Evolutionary conservation across 2,797 vertebrate genomes (phyloP), one percentile per base, ranked within the genome.

Genomic region (Leptodactylus fallax): DNA sequence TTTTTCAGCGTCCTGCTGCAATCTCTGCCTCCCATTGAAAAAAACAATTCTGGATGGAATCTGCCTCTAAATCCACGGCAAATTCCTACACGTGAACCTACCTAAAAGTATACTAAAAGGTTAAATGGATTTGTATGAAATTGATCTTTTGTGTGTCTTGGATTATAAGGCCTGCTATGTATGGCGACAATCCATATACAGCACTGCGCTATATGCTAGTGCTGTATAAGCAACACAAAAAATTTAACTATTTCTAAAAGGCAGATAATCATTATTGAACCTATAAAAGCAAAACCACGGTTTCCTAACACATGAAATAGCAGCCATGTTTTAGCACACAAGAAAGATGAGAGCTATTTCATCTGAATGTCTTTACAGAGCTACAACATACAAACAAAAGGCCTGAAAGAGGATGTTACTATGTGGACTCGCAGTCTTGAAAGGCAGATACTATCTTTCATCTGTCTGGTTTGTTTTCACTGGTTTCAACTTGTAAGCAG

Each of bases 251-350:
- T 45, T 47, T 47, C 69, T 72, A 36, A 47, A 19, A 9, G 36
- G 14, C 17, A 72, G 7, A 19, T 19, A 19, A 47, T 47, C 27
- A 72, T 72, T 45, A 47, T 47, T 72, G 69, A 19, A 47, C 69
- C 45, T 47, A 47, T 45, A 72, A 45, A 72, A 72, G 36, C 36
- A 72, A 16, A 82, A 87, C 79, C 79, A 53, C 69, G n/a, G 58
- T 47, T 87, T 82, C 79, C 85, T 87, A 82, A 55, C 23, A 82
- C 79, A 82, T 80, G 71, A 87, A 87, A 81, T 76, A 8, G 27
- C 45, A 61, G 67, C 55, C 55, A 63, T 53, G 8, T 51, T 67
- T 65, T 27, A 82, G 65, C 86, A 82, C 58, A 82, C 17, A 27
- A 86, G 47, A 86, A 79, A 86, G 60, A 17, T 17, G 7, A 55